Evolutionary conservation across 2,113 vertebrate genomes (phyloP), one percentile per base, ranked within the genome.

Genomic region (Siniperca knerii): DNA sequence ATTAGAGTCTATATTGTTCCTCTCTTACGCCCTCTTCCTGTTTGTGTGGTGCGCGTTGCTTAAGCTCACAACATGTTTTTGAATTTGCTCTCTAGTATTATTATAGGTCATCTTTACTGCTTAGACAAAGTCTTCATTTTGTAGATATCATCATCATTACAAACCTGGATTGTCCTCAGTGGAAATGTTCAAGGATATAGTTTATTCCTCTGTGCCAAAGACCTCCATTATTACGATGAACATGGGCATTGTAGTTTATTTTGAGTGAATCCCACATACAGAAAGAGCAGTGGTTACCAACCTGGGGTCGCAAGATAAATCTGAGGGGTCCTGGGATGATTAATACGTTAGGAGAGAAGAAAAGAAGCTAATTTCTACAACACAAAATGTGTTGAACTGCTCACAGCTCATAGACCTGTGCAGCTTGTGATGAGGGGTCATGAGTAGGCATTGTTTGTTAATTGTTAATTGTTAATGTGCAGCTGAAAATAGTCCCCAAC

Each of bases 1-100:
- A 84, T 78, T 58, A 85, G 21, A 76, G 78, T 35, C 62, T 44
- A 46, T 66, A 46, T 64, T 83, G 73, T 89, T 66, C 67, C 57
- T 77, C 16, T 61, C 15, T 75, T 37, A 13, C 61, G 46, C 48
- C 29, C 61, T 77, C 46, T 57, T 77, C 80, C 75, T 75, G 50
- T 86, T 58, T 84, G 65, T 11, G 8, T 55, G 35, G 13, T 25
- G 37, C 29, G 18, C 23, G 29, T 61, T 20, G 23, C 23, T 67
- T 76, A 15, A 86, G 16, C 46, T 81, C 87, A 75, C 71, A 37
- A 37, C 25, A 58, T 40, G 48, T 54, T 58, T 44, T 79, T 67
- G 18, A 61, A 74, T 48, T 33, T 46, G 21, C 16, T 35, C 44
- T 79, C 9, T 52, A 37, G 40, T 70, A 33, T 62, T 16, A 11